These are phyloP conservation scores for Tokudaia muenninki DNA, from an alignment of 2,797 vertebrate species.

Conservation along the genomic window DNA sequence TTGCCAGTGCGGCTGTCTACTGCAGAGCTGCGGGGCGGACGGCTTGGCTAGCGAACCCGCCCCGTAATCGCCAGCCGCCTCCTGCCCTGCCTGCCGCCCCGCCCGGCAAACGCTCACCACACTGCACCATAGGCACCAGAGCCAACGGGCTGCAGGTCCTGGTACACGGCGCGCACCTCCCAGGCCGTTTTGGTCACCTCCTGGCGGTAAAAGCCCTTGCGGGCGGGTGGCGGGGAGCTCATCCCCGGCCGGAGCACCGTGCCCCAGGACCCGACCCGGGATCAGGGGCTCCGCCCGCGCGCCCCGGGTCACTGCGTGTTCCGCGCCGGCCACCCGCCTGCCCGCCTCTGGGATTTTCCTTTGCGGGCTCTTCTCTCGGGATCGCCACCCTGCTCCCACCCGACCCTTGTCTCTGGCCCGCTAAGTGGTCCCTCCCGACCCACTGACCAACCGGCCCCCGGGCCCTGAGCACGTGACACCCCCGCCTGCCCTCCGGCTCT, in stretches of 20 bases:
- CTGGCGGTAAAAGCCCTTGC: constrained; percentile 93
- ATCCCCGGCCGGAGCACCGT: constrained; percentile 83
- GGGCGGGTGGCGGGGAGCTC: constrained; percentile 90
- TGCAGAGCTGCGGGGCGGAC: constrained; percentile 91
- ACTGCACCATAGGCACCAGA: constrained; percentile 97
- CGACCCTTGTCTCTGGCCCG: not conserved
- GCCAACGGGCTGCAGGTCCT: constrained; percentile 94
- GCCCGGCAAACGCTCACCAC: constrained; percentile 91
- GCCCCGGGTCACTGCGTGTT: not conserved
- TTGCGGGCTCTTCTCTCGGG: not conserved
- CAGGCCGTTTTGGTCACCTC: constrained; percentile 95
- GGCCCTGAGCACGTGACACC: constrained; percentile 73
- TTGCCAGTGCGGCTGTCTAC: constrained; percentile 92
- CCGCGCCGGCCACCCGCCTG: not conserved
- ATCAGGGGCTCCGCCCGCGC: not conserved
- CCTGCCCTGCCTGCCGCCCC: not conserved
- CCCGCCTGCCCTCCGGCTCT: constrained; percentile 44
- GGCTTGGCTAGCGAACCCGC: constrained; percentile 15
- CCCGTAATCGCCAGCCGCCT: not conserved
- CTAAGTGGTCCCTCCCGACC: constrained; percentile 54
- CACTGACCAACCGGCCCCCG: constrained; percentile 63
- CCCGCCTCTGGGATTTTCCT: not conserved
- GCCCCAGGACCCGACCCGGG: not conserved
- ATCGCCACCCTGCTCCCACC: not conserved
- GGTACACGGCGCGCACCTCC: constrained; percentile 95